These are phyloP conservation scores for Holothuria glaberrima DNA, from an alignment of 35 echinoderm and acorn worm genomes.

Conservation along the genomic window DNA sequence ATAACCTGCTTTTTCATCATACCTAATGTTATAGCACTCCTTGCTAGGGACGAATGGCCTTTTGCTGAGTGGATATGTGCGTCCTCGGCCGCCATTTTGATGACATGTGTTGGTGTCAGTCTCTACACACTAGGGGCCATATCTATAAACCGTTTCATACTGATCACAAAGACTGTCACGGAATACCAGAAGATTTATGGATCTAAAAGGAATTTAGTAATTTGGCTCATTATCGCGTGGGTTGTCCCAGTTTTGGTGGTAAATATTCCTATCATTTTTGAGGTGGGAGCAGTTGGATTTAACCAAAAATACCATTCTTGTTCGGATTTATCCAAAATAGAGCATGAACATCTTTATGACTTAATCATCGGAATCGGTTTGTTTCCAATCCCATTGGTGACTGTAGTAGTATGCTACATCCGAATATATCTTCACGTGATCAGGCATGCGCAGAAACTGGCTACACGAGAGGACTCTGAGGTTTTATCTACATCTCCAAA, in stretches of 20 bases:
- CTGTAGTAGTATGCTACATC: slow-evolving; percentile 51
- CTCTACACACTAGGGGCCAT: slow-evolving; percentile 75
- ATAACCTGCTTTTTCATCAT: slow-evolving; percentile 60
- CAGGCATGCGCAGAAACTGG: slow-evolving; percentile 32
- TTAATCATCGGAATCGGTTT: slow-evolving; percentile 44
- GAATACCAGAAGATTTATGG: slow-evolving; percentile 70
- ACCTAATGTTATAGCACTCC: slow-evolving; percentile 65
- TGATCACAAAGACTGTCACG: slow-evolving; percentile 59
- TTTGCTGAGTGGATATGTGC: slow-evolving; percentile 68
- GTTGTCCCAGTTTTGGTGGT: slow-evolving; percentile 63
- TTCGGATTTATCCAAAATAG: slow-evolving; percentile 39
- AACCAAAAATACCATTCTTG: slow-evolving; percentile 77
- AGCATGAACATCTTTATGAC: slow-evolving; percentile 50
- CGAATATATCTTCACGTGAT: slow-evolving; percentile 38
- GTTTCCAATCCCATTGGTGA: slow-evolving; percentile 35
- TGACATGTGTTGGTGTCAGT: slow-evolving; percentile 80
- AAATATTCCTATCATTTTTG: slow-evolving; percentile 49
- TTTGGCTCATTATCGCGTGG: slow-evolving; percentile 70
- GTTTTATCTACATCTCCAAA: slow-evolving; percentile 35
- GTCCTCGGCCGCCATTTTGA: slow-evolving; percentile 53
- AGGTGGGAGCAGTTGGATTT: slow-evolving; percentile 64
- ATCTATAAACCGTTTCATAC: slow-evolving; percentile 69
- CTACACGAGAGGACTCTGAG: slow-evolving; percentile 45
- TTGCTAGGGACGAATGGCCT: slow-evolving; percentile 65
- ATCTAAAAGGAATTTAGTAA: slow-evolving; percentile 35